Evolutionary conservation across 2,888 invertebrate species (phyloP).

Genomic region (Tryphoninae sp.): DNA sequence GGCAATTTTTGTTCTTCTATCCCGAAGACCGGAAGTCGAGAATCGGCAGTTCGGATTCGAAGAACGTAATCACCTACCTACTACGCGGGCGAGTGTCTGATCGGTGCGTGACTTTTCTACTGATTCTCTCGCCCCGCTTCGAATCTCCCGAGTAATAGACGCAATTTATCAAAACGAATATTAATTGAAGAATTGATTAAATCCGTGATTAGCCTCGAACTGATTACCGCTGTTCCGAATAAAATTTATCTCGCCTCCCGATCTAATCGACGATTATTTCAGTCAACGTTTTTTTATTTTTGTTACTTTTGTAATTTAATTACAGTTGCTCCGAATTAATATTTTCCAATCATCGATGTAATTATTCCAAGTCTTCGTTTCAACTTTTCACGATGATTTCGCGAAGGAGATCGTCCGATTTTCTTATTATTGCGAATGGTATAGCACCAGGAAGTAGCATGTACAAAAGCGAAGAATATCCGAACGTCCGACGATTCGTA

Average conservation of each 20-base stretch:
- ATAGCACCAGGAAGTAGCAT: constrained; percentile 41
- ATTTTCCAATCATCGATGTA: not conserved
- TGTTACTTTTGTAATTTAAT: not conserved
- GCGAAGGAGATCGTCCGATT: constrained; percentile 9
- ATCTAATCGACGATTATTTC: not conserved
- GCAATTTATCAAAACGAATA: too few relatives aligned
- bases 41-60: not conserved
- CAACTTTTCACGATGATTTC: not conserved
- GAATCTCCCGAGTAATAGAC: too few relatives aligned
- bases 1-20: not conserved
- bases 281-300: not conserved
- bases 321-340: not conserved
- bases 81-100: not conserved
- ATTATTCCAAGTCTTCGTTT: not conserved
- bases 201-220: not conserved
- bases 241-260: not conserved
- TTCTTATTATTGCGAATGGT: constrained; percentile 20
- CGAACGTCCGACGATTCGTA: constrained; percentile 16
- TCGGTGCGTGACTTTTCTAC: not conserved
- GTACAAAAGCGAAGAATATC: constrained; percentile 27
- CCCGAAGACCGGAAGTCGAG: not conserved
- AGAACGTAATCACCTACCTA: not conserved
- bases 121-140: not conserved
- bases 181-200: not conserved
- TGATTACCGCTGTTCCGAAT: not conserved